Evolutionary conservation across 2,797 vertebrate species (phyloP).

Genomic region (Harpagifer antarcticus): DNA sequence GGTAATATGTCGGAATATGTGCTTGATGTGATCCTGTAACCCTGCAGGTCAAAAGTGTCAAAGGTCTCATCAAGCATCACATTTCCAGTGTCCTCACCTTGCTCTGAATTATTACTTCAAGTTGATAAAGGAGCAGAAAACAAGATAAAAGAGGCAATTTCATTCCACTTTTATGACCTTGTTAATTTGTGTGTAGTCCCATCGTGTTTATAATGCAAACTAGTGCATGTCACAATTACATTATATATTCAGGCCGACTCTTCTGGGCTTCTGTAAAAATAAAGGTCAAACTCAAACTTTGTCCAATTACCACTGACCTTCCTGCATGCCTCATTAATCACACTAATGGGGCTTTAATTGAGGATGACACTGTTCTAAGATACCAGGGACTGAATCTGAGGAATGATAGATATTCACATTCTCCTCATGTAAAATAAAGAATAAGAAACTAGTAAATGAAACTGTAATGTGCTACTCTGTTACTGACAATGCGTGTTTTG

Average conservation of each 20-base stretch:
- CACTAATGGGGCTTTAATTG: not conserved
- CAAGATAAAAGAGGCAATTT: too few relatives aligned
- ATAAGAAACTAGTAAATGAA: not conserved
- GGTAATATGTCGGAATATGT: not conserved
- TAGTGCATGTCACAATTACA: too few relatives aligned
- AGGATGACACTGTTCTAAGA: not conserved
- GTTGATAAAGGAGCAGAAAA: not conserved
- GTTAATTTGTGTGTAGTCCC: too few relatives aligned
- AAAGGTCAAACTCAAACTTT: constrained; percentile 12
- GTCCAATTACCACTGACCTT: not conserved
- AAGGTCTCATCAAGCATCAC: not conserved
- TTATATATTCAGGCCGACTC: not conserved
- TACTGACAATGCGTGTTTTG: not conserved
- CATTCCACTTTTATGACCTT: too few relatives aligned
- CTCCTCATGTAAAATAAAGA: too few relatives aligned
- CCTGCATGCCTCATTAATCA: constrained; percentile 1
- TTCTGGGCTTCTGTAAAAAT: not conserved
- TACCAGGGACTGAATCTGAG: not conserved
- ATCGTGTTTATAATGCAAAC: too few relatives aligned
- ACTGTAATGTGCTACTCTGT: not conserved
- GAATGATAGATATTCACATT: not conserved
- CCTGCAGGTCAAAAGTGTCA: not conserved
- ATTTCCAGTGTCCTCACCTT: not conserved
- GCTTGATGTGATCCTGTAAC: not conserved
- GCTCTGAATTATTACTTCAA: not conserved